Evolutionary conservation across 2,113 vertebrate species (phyloP).

Genomic region (Ardeotis arabs): DNA sequence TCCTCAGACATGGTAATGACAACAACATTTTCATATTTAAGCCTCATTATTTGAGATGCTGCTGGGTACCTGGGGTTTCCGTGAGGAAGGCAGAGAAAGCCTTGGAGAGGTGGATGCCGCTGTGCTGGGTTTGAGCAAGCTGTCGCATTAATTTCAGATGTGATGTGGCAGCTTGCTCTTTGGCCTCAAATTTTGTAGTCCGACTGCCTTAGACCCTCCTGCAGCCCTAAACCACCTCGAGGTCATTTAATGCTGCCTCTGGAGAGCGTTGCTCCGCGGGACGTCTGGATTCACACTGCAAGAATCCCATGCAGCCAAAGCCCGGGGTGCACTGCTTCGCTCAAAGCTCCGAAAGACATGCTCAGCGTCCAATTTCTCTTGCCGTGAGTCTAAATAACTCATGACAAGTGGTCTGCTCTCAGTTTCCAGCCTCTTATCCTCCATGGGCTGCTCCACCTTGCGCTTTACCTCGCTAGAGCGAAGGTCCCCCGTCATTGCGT

Average conservation of each 20-base stretch:
- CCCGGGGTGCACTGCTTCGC: fast-evolving
- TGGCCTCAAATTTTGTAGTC: background rate
- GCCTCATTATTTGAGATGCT: background rate
- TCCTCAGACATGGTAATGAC: background rate
- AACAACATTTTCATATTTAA: background rate
- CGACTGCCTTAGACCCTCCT: background rate
- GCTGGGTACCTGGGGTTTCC: background rate
- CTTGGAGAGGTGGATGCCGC: background rate
- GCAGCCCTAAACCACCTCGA: background rate
- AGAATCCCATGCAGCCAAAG: fast-evolving
- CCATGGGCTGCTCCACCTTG: background rate
- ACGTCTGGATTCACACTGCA: background rate
- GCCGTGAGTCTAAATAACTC: background rate
- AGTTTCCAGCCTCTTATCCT: background rate
- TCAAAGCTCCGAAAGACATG: background rate
- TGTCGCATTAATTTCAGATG: background rate
- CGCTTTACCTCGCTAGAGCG: background rate
- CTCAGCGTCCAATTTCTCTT: background rate
- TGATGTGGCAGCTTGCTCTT: background rate
- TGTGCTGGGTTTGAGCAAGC: too few relatives aligned
- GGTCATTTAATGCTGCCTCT: background rate
- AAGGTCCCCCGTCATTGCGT: fast-evolving
- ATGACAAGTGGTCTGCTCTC: background rate
- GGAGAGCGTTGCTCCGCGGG: fast-evolving
- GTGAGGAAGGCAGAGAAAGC: background rate